Evolutionary conservation across 2,888 invertebrate genomes (phyloP).

Genomic region (Drosophila dives): DNA sequence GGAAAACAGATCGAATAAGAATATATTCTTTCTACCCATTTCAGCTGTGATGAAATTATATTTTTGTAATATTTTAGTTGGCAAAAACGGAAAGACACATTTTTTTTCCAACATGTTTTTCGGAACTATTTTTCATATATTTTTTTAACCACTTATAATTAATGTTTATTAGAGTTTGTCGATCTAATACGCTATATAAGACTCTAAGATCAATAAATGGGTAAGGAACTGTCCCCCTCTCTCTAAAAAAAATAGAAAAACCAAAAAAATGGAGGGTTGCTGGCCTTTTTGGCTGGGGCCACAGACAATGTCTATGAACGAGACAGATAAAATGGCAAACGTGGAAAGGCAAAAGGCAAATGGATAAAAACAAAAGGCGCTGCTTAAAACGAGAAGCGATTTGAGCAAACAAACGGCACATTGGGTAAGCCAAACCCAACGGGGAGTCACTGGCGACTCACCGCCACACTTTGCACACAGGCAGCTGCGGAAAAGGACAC

Average conservation of each 20-base stretch:
- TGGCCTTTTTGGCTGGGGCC: slow-evolving; percentile 26
- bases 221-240: background rate
- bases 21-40: background rate
- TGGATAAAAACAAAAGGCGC: slow-evolving; percentile 50
- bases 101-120: background rate
- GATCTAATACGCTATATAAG: too few relatives aligned
- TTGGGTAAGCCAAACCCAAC: slow-evolving; percentile 72
- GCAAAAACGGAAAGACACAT: background rate
- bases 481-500: slow-evolving; percentile 31
- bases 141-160: background rate
- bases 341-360: slow-evolving; percentile 35
- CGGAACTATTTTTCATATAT: background rate
- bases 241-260: background rate
- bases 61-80: background rate
- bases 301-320: slow-evolving; percentile 48
- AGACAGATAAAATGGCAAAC: slow-evolving; percentile 47
- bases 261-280: slow-evolving; percentile 11
- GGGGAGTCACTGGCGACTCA: slow-evolving; percentile 44
- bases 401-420: slow-evolving; percentile 68
- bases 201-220: slow-evolving; percentile 22
- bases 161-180: background rate
- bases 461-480: slow-evolving; percentile 5
- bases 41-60: too few relatives aligned
- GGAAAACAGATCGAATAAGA: background rate
- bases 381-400: slow-evolving; percentile 69